Conservation (phyloP, 1,140 invertebrate species). For the Daktulosphaira vitifoliae region DNA sequence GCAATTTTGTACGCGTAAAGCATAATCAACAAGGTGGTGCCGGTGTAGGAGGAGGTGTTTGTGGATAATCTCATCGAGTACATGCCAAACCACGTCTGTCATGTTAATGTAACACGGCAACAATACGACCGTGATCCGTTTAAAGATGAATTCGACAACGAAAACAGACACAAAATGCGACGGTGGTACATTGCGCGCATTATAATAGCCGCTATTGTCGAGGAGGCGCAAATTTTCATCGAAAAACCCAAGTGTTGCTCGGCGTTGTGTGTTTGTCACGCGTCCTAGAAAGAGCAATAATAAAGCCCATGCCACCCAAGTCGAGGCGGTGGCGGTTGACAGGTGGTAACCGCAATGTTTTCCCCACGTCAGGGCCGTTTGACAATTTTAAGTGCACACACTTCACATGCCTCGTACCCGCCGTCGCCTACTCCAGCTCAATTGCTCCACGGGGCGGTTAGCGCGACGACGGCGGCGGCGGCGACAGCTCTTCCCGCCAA, state of each 20-base stretch:
- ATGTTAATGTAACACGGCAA: not conserved
- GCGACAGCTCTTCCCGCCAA: not conserved
- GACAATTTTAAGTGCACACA: constrained; percentile 24
- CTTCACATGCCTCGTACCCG: not conserved
- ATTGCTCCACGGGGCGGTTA: too few species aligned
- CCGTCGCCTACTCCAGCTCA: not conserved
- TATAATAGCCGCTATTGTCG: too few species aligned
- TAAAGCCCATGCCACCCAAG: constrained; percentile 22
- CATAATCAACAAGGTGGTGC: too few species aligned
- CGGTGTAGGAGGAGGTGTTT: too few species aligned
- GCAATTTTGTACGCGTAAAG: too few species aligned
- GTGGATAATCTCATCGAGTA: constrained; percentile 23
- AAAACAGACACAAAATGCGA: too few species aligned
- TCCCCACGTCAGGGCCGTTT: constrained; percentile 18
- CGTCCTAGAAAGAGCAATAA: constrained; percentile 4
- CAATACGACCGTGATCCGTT: constrained; percentile 7
- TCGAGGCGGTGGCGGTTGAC: constrained; percentile 9
- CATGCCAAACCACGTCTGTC: constrained; percentile 19
- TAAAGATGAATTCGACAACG: not conserved
- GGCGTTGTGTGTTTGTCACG: not conserved
- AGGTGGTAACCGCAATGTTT: constrained; percentile 32
- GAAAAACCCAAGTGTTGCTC: too few species aligned
- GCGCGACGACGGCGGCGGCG: constrained; percentile 4
- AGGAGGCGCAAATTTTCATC: too few species aligned
- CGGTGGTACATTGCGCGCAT: too few species aligned